Percentiles rank a stretch among this genome's conserved stretches.
phyloP scores from a whole-genome alignment of 2,113 vertebrate species.

The Pseudorasbora parva region DNA sequence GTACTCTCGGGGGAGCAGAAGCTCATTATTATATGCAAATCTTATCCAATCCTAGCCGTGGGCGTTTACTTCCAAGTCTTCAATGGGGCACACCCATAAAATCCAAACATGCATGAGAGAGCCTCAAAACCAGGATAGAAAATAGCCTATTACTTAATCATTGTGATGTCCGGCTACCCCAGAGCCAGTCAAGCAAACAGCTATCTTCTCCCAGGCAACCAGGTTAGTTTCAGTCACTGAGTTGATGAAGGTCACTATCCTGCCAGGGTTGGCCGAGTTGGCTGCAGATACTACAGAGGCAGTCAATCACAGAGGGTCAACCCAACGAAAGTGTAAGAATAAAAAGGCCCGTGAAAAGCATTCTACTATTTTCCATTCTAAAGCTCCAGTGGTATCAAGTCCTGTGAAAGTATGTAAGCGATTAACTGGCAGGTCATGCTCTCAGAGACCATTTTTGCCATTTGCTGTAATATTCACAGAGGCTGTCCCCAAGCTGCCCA shows the following conservation, averaged over 20 bases:
- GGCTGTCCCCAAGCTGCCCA: not conserved
- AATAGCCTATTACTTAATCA: no score
- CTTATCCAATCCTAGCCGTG: no score
- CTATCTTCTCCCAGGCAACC: not conserved
- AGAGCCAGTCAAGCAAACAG: not conserved
- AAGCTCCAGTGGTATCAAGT: not conserved
- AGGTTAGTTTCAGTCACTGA: not conserved
- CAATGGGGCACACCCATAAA: no score
- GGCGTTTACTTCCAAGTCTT: no score
- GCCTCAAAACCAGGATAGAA: no score
- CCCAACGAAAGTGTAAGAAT: accelerated
- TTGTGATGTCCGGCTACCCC: no score
- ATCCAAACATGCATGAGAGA: no score
- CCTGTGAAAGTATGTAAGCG: not conserved
- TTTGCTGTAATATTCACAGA: not conserved
- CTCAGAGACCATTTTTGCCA: not conserved
- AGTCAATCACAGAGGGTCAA: not conserved
- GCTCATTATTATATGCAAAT: no score
- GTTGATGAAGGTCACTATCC: not conserved
- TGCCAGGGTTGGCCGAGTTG: not conserved
- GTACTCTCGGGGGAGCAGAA: no score
- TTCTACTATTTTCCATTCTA: not conserved
- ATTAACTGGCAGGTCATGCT: not conserved
- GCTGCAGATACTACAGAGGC: not conserved
- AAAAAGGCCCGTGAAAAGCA: not conserved